Evolutionary conservation across 2,113 vertebrate genomes (phyloP).

Genomic region (Seriola dumerili): DNA sequence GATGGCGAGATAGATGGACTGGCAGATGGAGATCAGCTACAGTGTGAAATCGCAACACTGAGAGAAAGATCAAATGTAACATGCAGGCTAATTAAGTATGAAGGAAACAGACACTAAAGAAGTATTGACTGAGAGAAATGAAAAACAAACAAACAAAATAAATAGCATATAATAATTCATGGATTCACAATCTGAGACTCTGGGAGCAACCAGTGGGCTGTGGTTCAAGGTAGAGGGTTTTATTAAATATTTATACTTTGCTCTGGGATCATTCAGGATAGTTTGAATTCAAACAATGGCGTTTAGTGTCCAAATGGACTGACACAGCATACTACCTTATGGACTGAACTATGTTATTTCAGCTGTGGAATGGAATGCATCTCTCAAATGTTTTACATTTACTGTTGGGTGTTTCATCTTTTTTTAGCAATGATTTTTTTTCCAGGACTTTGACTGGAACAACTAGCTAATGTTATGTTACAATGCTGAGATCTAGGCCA

Average conservation of each 20-base stretch:
- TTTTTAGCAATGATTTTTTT: background rate
- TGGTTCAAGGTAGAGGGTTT: background rate
- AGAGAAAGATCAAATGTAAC: constrained; percentile 18
- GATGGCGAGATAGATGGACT: constrained; percentile 40
- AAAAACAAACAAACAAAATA: background rate
- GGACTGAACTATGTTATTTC: background rate
- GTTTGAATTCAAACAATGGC: background rate
- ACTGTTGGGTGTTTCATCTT: background rate
- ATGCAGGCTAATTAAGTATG: background rate
- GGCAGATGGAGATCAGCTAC: constrained; percentile 49
- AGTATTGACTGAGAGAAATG: background rate
- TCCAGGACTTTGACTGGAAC: background rate
- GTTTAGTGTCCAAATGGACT: background rate
- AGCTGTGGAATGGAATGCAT: background rate
- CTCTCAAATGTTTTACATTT: background rate
- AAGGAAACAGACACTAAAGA: background rate
- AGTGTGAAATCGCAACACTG: background rate
- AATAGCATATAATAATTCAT: constrained; percentile 10
- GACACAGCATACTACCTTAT: background rate
- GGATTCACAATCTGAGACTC: constrained; percentile 8
- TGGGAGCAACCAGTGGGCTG: background rate
- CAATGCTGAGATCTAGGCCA: background rate
- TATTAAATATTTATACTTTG: constrained; percentile 7
- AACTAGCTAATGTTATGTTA: background rate
- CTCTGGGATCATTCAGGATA: background rate